Base-by-base conservation (phyloP, 2,113 vertebrate genomes). In the Gorsachius goisagi region DNA sequence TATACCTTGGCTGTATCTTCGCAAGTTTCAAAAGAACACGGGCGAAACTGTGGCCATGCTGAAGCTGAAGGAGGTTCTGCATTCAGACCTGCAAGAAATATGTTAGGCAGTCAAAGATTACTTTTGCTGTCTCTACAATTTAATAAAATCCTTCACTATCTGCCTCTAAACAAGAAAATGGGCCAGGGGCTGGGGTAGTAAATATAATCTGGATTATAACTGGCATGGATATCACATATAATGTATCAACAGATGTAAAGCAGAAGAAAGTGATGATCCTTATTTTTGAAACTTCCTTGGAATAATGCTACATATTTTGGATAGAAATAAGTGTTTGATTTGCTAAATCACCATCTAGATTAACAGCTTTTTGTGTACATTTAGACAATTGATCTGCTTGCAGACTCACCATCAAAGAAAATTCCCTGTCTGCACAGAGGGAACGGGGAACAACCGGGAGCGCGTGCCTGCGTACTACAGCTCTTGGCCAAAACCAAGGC, bases 381-480 rank as follows among this genome's bases (percentile, higher is more conserved):
- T 64, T 83, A 74, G 45, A 9, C 32, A 85, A 39, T 11, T 39
- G n/a, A 64, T 49, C 71, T 72, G 21, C 53, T 85, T 56, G 41
- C 53, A 76, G 49, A 72, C 26, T 37, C 23, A 6, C 49, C 73
- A 45, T 37, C 12, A 32, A 58, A 17, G 18, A 27, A 7, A 23
- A 33, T 12, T 62, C 6, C 24, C 12, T 0, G 0, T 8, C 35
- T 3, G 3, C 15, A 7, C 4, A 44, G n/a, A 37, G 60, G 33
- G 33, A 71, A 55, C 0, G 8, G 16, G 19, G 58, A 44, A 63
- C 11, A 59, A 12, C 8, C 1, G 24, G 62, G 22, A 47, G 37
- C 7, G 3, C 1, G 9, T 21, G 16, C 41, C 35, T 56, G 44
- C 1, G 16, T 8, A 3, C 8, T 16, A 1, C 22, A 26, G 33